Conservation (phyloP, 2,797 vertebrate species). For the Pseudochaenichthys georgianus region DNA sequence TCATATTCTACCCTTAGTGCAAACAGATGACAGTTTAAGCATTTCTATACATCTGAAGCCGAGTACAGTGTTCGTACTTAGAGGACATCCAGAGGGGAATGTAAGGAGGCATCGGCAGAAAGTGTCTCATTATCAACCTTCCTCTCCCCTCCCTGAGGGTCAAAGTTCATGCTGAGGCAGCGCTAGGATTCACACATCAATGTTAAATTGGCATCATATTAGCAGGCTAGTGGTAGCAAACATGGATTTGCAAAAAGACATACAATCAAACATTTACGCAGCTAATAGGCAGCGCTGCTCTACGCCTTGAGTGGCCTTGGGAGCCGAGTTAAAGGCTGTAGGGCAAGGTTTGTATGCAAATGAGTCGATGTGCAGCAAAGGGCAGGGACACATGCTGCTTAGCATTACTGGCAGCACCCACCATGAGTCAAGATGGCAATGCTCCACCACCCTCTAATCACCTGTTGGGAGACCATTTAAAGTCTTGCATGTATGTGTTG, state of each 20-base stretch:
- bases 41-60: not conserved
- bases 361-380: slow-evolving; percentile 48
- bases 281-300: slow-evolving; percentile 30
- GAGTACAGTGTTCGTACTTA: not conserved
- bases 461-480: slow-evolving; percentile 34
- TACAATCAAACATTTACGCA: slow-evolving; percentile 7
- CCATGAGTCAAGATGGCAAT: slow-evolving; percentile 58
- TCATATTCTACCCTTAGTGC: not conserved
- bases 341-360: slow-evolving; percentile 60
- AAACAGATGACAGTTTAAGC: not conserved
- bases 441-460: slow-evolving; percentile 38
- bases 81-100: not conserved
- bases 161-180: slow-evolving; percentile 20
- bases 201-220: not conserved
- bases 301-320: slow-evolving; percentile 31
- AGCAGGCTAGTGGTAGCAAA: not conserved
- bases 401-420: slow-evolving; percentile 47
- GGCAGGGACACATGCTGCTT: slow-evolving; percentile 57
- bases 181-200: not conserved
- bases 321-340: slow-evolving; percentile 46
- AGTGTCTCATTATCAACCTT: slow-evolving; percentile 12
- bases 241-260: slow-evolving; percentile 5
- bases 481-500: slow-evolving; percentile 7
- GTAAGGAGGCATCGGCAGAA: not conserved
- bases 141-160: slow-evolving; percentile 9